Conservation (phyloP, 2,888 invertebrate species). For the Biston betularia region DNA sequence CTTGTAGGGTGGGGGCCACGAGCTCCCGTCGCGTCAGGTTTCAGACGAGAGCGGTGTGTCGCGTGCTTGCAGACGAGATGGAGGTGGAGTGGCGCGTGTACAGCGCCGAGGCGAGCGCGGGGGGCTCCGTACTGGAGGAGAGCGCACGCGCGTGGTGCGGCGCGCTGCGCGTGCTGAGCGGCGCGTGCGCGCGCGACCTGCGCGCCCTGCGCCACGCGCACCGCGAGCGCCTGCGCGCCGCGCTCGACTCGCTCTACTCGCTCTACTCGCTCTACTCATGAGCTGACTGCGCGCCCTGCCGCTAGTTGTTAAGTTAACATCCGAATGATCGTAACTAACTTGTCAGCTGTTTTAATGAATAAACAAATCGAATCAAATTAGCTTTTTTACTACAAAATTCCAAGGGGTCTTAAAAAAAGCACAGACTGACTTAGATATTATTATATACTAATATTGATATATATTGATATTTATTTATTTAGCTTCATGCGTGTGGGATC, state of each 20-base stretch:
- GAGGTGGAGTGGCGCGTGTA: conserved; percentile 44
- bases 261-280: not conserved
- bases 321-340: too few species aligned
- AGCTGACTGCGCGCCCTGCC: not conserved
- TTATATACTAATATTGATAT: too few species aligned
- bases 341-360: too few species aligned
- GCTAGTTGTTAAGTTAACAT: too few species aligned
- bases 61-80: conserved; percentile 48
- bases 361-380: too few species aligned
- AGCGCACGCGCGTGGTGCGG: conserved; percentile 39
- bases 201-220: conserved; percentile 29
- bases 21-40: too few species aligned
- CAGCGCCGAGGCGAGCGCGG: conserved; percentile 22
- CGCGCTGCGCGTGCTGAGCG: conserved; percentile 46
- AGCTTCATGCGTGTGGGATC: too few species aligned
- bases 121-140: conserved; percentile 41
- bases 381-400: too few species aligned
- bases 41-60: not conserved
- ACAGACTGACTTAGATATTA: too few species aligned
- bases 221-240: conserved; percentile 2
- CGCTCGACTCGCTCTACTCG: conserved; percentile 10
- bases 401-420: too few species aligned
- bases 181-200: conserved; percentile 41
- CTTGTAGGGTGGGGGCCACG: too few species aligned
- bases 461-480: too few species aligned